Base-by-base conservation (phyloP, 2,113 vertebrate genomes). In the Urocynchramus pylzowi region DNA sequence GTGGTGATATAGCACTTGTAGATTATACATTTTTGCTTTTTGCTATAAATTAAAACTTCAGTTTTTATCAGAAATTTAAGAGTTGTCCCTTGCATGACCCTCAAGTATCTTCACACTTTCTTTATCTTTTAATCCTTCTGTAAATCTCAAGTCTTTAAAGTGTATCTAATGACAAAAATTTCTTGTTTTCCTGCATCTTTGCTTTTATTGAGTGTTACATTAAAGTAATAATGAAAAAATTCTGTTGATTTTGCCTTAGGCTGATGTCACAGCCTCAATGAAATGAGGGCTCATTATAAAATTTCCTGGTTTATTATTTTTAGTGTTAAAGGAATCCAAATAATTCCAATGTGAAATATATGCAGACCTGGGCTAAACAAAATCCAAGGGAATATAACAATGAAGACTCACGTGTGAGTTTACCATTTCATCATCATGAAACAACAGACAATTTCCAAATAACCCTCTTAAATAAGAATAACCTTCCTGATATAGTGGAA, bases 211-310 rank as follows among this genome's bases (percentile, higher is more conserved):
- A 87, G 39, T 69, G 44, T 50, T 90, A 84, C 39, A 83, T 70
- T 82, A 81, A 95, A 95, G 30, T 45, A 92, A 92, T 61, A 78
- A 71, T n/a, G n/a, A 94, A 59, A 95, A 96, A 85, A 80, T 23
- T 28, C 22, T 54, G 26, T 11, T 86, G 39, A 86, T 90, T 21
- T 93, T 90, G 89, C 91, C 94, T 83, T 74, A 69, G 71, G 84
- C 70, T 68, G 59, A 83, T 92, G 61, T 56, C 83, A 19, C 44
- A 93, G 50, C 22, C 41, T 85, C 77, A 92, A 17, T 1, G 16
- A 95, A 96, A 94, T 89, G n/a, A 76, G n/a, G 44, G 17, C 42
- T 96, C 26, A 87, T 93, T 92, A 93, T 69, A 70, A 96, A 93
- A 96, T 93, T 79, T 82, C 57, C 44, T 60, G 10, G 4, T 90